Percentiles rank a stretch among this genome's conserved stretches.
phyloP scores from a whole-genome alignment of 2,888 invertebrate genomes.

The Scrobipalpa costella region DNA sequence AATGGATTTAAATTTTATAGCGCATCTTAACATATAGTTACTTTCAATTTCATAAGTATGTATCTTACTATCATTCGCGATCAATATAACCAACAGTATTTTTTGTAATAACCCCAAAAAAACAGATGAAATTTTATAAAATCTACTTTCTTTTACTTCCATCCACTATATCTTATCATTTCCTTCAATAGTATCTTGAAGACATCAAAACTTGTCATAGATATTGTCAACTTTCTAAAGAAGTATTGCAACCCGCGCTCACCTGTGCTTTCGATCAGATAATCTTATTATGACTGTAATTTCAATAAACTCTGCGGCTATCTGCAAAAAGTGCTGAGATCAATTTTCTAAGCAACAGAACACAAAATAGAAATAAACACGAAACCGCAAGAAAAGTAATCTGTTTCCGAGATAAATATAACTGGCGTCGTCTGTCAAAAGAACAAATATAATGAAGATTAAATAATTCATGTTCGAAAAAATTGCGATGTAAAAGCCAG shows the following conservation, averaged over 20 bases:
- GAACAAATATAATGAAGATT: too few species aligned
- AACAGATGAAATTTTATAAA: too few species aligned
- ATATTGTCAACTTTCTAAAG: constrained; percentile 3
- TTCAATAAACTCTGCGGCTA: constrained; percentile 6
- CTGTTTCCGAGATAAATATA: too few species aligned
- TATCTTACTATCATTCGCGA: too few species aligned
- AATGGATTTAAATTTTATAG: not conserved
- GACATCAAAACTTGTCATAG: not conserved
- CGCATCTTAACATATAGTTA: too few species aligned
- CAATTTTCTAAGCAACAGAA: constrained; percentile 5
- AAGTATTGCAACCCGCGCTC: not conserved
- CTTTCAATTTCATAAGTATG: too few species aligned
- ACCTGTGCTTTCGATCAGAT: constrained; percentile 8
- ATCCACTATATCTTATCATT: not conserved
- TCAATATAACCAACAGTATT: too few species aligned
- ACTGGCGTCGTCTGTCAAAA: too few species aligned
- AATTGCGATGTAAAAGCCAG: too few species aligned
- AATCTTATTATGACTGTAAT: constrained; percentile 8
- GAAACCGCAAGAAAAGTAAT: not conserved
- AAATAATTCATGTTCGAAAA: too few species aligned
- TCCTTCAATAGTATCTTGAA: not conserved
- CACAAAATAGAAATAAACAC: not conserved
- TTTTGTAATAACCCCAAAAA: too few species aligned
- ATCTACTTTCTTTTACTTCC: too few species aligned
- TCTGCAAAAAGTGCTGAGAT: constrained; percentile 3